phyloP scores from a whole-genome alignment of 2,797 vertebrate species.

The Apogon talboti region DNA sequence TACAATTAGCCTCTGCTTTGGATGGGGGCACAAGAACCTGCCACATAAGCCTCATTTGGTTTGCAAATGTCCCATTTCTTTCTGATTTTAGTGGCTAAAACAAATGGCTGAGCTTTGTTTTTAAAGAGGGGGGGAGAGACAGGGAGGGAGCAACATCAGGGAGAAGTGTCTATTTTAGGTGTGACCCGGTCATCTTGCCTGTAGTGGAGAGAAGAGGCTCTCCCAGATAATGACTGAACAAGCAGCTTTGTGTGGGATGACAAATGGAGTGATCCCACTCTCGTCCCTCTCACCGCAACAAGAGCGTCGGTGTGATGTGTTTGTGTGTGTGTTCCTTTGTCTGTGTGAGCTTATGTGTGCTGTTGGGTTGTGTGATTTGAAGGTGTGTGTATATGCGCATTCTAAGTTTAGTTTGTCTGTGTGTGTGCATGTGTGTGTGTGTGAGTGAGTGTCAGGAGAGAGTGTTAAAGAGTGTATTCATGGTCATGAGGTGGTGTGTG shows the following conservation, averaged over 20 bases:
- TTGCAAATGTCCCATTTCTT: slow-evolving; percentile 83
- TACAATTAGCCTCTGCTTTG: slow-evolving; percentile 82
- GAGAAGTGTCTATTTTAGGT: slow-evolving; percentile 77
- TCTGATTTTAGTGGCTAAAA: slow-evolving; percentile 82
- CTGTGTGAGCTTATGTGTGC: neutral
- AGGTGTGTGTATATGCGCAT: slow-evolving; percentile 48
- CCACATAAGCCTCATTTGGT: slow-evolving; percentile 81
- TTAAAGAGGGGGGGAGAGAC: slow-evolving; percentile 40
- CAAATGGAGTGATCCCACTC: slow-evolving; percentile 81
- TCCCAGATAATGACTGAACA: slow-evolving; percentile 83
- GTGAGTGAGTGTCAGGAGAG: slow-evolving; percentile 33
- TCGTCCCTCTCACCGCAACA: slow-evolving; percentile 70
- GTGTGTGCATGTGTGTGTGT: slow-evolving; percentile 17
- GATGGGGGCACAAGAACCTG: slow-evolving; percentile 75
- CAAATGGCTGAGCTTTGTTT: slow-evolving; percentile 79
- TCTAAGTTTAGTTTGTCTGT: slow-evolving; percentile 57
- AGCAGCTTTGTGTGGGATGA: slow-evolving; percentile 82
- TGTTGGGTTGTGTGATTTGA: slow-evolving; percentile 4
- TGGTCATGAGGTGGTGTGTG: slow-evolving; percentile 73
- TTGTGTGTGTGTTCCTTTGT: slow-evolving; percentile 30
- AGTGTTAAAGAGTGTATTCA: slow-evolving; percentile 72
- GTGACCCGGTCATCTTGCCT: slow-evolving; percentile 77
- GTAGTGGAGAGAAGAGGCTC: slow-evolving; percentile 79
- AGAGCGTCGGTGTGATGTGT: slow-evolving; percentile 53
- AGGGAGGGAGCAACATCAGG: slow-evolving; percentile 35